Conservation (phyloP, 2,888 invertebrate species). For the Lissonota sp. region DNA sequence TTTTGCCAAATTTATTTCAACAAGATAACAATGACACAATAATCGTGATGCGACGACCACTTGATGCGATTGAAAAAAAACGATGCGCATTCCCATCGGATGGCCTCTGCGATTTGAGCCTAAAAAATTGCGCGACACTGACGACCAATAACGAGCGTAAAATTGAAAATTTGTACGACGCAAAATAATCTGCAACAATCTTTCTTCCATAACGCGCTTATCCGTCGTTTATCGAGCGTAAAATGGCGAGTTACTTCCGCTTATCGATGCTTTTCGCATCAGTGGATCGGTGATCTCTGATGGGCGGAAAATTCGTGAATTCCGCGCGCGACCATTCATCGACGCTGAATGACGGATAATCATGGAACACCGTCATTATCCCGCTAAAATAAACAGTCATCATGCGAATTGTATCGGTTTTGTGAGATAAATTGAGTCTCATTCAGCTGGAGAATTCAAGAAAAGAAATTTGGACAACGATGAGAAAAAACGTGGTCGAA, state of each 20-base stretch:
- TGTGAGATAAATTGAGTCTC: slow-evolving; percentile 11
- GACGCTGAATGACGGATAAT: slow-evolving; percentile 42
- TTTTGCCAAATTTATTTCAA: no score
- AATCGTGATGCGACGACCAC: slow-evolving; percentile 19
- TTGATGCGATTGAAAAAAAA: no score
- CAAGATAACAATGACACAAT: no score
- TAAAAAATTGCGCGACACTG: no score
- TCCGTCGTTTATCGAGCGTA: no score
- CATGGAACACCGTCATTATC: no score
- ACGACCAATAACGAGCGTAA: neutral
- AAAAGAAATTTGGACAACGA: slow-evolving; percentile 18
- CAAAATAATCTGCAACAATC: neutral
- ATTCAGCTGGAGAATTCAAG: neutral
- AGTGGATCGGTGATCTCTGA: slow-evolving; percentile 31
- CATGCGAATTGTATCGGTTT: slow-evolving; percentile 7
- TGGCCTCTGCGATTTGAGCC: no score
- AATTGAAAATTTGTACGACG: neutral
- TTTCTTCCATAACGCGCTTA: no score
- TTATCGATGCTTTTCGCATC: no score
- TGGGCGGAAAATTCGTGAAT: slow-evolving; percentile 41
- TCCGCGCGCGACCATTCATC: slow-evolving; percentile 55
- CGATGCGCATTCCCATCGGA: no score
- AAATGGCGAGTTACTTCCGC: no score
- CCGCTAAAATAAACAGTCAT: neutral
- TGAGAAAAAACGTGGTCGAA: slow-evolving; percentile 9